Evolutionary conservation across 35 echinoderm and acorn worm species (phyloP).

Genomic region (Ptychodera flava): DNA sequence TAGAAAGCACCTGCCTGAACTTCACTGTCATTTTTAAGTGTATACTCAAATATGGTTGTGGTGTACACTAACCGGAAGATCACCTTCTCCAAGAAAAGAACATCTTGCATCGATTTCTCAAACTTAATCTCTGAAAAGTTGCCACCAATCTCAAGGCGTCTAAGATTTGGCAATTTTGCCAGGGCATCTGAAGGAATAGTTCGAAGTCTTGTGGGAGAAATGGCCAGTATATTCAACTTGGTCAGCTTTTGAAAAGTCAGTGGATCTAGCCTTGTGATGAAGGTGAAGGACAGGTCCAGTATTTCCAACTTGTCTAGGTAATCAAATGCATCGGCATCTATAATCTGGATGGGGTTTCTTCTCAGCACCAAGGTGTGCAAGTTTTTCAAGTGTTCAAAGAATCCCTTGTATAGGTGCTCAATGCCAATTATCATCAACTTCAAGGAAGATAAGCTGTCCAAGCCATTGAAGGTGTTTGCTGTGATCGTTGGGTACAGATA

Average conservation of each 20-base stretch:
- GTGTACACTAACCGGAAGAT: not conserved
- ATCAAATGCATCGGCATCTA: not conserved
- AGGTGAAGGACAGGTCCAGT: not conserved
- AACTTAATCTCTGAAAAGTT: not conserved
- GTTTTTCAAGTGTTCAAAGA: not conserved
- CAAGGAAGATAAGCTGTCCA: not conserved
- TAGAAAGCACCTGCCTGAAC: not conserved
- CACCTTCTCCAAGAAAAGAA: not conserved
- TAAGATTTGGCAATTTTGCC: not conserved
- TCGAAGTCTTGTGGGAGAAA: not conserved
- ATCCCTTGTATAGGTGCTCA: not conserved
- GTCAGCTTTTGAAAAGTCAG: not conserved
- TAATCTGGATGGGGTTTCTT: not conserved
- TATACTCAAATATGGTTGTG: not conserved
- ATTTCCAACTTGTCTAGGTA: not conserved
- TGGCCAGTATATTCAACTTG: not conserved
- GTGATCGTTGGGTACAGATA: not conserved
- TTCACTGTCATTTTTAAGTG: not conserved
- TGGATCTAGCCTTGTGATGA: not conserved
- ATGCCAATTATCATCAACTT: not conserved
- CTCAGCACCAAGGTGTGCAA: not conserved
- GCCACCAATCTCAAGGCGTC: not conserved
- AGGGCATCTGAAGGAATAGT: not conserved
- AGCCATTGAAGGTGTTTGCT: not conserved
- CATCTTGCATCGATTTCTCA: not conserved